A percentile compares a stretch with the other conserved stretches of the same genome.
Evolutionary conservation across 2,797 vertebrate species (phyloP).

Genomic region (Borostomias antarcticus): DNA sequence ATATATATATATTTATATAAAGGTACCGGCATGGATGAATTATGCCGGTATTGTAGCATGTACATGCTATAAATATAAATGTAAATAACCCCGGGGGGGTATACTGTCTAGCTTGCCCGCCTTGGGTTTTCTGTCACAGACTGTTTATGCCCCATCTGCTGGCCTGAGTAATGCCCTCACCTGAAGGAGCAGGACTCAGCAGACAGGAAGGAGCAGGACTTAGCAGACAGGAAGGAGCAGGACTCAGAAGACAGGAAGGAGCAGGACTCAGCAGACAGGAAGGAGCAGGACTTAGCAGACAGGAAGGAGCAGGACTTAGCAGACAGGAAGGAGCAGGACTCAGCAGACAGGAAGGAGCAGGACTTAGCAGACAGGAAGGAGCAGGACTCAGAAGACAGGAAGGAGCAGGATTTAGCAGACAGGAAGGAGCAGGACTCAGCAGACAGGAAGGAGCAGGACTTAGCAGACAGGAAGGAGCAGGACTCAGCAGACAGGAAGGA

Average conservation of each 20-base stretch:
- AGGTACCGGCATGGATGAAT: too few relatives aligned
- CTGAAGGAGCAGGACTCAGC: constrained; percentile 50
- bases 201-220: constrained; percentile 24
- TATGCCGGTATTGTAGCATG: too few relatives aligned
- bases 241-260: neutral
- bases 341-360: neutral
- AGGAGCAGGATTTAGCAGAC: too few relatives aligned
- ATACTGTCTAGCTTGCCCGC: too few relatives aligned
- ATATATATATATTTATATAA: too few relatives aligned
- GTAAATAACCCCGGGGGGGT: too few relatives aligned
- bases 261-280: too few relatives aligned
- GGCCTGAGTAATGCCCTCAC: constrained; percentile 59
- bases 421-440: constrained; percentile 48
- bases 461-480: neutral
- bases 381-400: constrained; percentile 17
- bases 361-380: too few relatives aligned
- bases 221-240: constrained; percentile 46
- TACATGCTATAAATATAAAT: too few relatives aligned
- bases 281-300: constrained; percentile 39
- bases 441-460: constrained; percentile 46
- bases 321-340: constrained; percentile 53
- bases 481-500: too few relatives aligned
- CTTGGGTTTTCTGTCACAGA: constrained; percentile 38
- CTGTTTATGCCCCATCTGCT: constrained; percentile 57
- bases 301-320: too few relatives aligned